These are phyloP conservation scores for Diabrotica balteata DNA, from an alignment of 2,888 invertebrate genomes.

Conservation along the genomic window DNA sequence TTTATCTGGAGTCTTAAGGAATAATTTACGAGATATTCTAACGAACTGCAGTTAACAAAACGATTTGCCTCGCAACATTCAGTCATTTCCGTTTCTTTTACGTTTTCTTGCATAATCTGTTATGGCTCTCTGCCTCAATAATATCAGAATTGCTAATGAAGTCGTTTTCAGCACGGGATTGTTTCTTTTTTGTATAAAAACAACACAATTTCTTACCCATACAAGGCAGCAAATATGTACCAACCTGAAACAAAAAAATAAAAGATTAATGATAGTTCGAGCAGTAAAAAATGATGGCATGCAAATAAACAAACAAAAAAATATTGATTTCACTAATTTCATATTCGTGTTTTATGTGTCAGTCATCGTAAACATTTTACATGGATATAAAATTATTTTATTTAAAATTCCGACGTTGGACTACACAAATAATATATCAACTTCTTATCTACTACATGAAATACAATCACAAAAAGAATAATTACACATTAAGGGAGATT, in stretches of 20 bases:
- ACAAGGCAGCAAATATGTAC: conserved; percentile 13
- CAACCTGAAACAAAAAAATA: conserved; percentile 26
- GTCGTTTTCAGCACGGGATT: conserved; percentile 10
- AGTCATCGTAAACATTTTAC: no score
- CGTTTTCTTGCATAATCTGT: conserved; percentile 35
- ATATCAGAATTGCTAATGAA: conserved; percentile 34
- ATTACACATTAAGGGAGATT: no score
- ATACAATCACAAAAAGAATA: no score
- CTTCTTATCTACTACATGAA: no score
- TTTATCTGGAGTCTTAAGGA: no score
- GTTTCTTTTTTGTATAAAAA: not conserved
- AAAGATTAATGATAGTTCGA: conserved; percentile 8
- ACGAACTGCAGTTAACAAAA: no score
- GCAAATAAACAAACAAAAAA: not conserved
- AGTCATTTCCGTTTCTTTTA: conserved; percentile 5
- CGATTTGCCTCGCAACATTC: no score
- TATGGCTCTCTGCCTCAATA: conserved; percentile 28
- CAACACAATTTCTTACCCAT: not conserved
- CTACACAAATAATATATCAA: no score
- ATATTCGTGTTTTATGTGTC: no score
- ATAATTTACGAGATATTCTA: not conserved
- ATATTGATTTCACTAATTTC: no score
- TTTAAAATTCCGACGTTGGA: no score
- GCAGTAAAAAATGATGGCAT: conserved; percentile 1
- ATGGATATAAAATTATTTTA: no score